Evolutionary conservation across 2,888 invertebrate species (phyloP), one percentile per base, ranked within the genome.

Genomic region (Cheilosia vernalis): DNA sequence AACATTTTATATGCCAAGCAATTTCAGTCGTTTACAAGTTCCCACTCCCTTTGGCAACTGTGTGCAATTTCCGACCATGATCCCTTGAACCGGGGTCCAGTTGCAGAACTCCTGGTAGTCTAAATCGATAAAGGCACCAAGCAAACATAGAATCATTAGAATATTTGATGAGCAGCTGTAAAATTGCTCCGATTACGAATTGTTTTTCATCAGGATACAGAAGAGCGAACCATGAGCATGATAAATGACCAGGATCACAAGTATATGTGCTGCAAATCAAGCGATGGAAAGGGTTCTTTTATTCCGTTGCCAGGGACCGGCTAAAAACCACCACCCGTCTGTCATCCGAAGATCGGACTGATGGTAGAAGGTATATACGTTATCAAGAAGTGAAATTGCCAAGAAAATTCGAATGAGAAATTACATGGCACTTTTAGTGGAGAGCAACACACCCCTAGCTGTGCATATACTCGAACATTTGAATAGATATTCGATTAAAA

Each of bases 151-250:
- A 58, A 80, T 84, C 84, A 84, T 80, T 84, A 80, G 84, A 84
- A 80, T 84, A 74, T 58, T 80, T 84, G 80, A 84, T 84, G 84
- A 80, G 74, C 80, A 84, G 80, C 64, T 74, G 58, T 44, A 56
- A 80, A 74, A 69, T 53, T 70, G 74, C 15, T 55, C n/a, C 74
- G 80, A 80, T 74, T 70, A 74, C 64, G 70, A 66, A 67, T 73
- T 51, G 49, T 60, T 44, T 73, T 63, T 67, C 61, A 72, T 53
- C 15, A 61, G 51, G 61, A 56, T 17, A 44, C 56, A 44, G 66
- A 67, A 67, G 27, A 67, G 73, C 53, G 37, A 73, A 30, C 83
- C 73, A 55, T 66, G 73, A 79, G 73, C 80, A 84, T 80, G 84
- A 84, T 84, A 80, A 84, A 84, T 80, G 84, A 74, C 74, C 69